Evolutionary conservation across 1,140 invertebrate species (phyloP).

Genomic region (Fopius arisanus): DNA sequence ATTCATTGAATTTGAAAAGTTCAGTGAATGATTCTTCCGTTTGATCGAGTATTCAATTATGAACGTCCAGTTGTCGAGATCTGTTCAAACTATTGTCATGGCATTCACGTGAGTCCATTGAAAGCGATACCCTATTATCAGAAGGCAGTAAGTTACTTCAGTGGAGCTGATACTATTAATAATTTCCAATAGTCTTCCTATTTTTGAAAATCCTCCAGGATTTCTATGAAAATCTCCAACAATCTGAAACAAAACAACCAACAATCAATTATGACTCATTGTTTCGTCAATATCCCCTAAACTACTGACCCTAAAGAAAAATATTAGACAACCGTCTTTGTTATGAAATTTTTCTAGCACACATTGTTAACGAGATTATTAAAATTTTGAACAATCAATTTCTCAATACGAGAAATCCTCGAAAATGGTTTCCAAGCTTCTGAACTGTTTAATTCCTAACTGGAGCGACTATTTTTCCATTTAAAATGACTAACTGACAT

Average conservation of each 20-base stretch:
- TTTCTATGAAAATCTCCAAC: not conserved
- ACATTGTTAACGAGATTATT: no score
- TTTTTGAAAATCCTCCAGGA: not conserved
- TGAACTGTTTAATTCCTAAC: no score
- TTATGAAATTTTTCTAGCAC: no score
- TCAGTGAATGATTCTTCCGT: not conserved
- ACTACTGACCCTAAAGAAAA: no score
- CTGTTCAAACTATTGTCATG: conserved; percentile 53
- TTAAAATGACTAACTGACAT: not conserved
- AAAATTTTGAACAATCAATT: no score
- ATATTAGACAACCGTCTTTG: no score
- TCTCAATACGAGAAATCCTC: no score
- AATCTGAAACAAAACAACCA: not conserved
- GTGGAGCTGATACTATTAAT: conserved; percentile 24
- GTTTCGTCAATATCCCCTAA: not conserved
- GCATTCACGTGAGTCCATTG: conserved; percentile 43
- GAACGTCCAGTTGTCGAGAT: conserved; percentile 1
- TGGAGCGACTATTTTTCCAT: not conserved
- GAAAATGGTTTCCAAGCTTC: no score
- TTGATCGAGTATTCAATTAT: not conserved
- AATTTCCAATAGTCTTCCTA: conserved; percentile 17
- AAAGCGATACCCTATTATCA: conserved; percentile 50
- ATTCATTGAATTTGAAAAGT: not conserved
- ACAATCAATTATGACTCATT: no score
- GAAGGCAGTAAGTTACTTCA: conserved; percentile 52